Percentiles rank a stretch among this genome's conserved stretches.
These are phyloP conservation scores for Drosophila borborema DNA, from an alignment of 2,888 invertebrate genomes.

Conservation along the genomic window DNA sequence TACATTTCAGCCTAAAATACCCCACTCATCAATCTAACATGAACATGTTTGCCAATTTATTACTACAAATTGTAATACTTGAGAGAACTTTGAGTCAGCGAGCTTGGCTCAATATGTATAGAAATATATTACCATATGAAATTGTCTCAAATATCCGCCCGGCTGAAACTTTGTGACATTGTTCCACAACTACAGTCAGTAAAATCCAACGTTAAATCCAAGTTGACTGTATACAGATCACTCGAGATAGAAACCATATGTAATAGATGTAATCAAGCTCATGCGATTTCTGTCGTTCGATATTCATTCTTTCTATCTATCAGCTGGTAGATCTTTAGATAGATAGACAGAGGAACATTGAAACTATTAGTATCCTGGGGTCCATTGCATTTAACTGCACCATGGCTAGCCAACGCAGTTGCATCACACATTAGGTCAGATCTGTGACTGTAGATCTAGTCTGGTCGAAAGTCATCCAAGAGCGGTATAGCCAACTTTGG, in stretches of 20 bases:
- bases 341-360: too few relatives aligned
- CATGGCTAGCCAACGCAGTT: too few relatives aligned
- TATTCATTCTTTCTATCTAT: too few relatives aligned
- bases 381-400: too few relatives aligned
- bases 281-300: not conserved
- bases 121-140: constrained; percentile 30
- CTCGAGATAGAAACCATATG: not conserved
- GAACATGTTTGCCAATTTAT: constrained; percentile 16
- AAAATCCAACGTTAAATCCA: constrained; percentile 10
- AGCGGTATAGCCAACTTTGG: not conserved
- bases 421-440: too few relatives aligned
- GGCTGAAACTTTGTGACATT: constrained; percentile 19
- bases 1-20: not conserved
- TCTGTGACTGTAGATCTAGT: not conserved
- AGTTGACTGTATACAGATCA: not conserved
- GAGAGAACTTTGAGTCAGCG: not conserved
- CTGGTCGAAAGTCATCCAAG: not conserved
- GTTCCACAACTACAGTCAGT: constrained; percentile 46
- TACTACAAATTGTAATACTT: constrained; percentile 11
- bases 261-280: not conserved
- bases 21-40: not conserved
- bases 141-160: constrained; percentile 16
- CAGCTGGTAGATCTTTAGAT: too few relatives aligned
- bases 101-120: not conserved
- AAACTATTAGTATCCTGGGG: too few relatives aligned